These are phyloP conservation scores for Lophius piscatorius DNA, from an alignment of 2,113 vertebrate species.

Conservation along the genomic window DNA sequence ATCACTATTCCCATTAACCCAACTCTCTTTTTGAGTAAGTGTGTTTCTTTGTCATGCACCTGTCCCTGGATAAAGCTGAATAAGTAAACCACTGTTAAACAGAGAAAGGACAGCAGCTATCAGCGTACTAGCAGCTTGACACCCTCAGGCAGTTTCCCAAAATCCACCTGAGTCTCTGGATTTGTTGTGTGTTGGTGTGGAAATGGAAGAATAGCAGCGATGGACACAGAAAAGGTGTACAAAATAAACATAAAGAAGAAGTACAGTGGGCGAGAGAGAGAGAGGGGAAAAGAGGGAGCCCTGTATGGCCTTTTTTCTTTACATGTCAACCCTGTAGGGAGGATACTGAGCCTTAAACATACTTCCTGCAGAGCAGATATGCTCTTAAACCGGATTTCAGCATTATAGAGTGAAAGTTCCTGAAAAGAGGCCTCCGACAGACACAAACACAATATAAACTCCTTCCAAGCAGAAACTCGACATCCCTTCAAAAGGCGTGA, in stretches of 20 bases:
- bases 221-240: neutral
- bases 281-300: neutral
- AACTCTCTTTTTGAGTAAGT: slow-evolving; percentile 7
- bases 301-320: slow-evolving; percentile 33
- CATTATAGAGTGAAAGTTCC: slow-evolving; percentile 45
- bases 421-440: slow-evolving; percentile 6
- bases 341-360: slow-evolving; percentile 49
- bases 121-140: slow-evolving; percentile 28
- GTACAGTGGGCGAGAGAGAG: slow-evolving; percentile 1
- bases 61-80: neutral
- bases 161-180: slow-evolving; percentile 15
- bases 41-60: slow-evolving; percentile 12
- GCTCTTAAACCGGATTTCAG: slow-evolving; percentile 47
- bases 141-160: slow-evolving; percentile 16
- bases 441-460: slow-evolving; percentile 25
- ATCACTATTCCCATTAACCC: slow-evolving; percentile 55
- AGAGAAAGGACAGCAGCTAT: slow-evolving; percentile 30
- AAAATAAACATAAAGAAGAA: slow-evolving; percentile 13
- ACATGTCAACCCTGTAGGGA: slow-evolving; percentile 38
- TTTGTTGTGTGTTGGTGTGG: slow-evolving; percentile 3
- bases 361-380: slow-evolving; percentile 44
- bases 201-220: neutral
- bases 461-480: slow-evolving; percentile 24
- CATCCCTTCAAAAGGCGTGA: slow-evolving; percentile 11
- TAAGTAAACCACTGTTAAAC: neutral